Evolutionary conservation across 2,888 invertebrate species (phyloP), one percentile per base, ranked within the genome.

Genomic region (Dicyrtomina minuta): DNA sequence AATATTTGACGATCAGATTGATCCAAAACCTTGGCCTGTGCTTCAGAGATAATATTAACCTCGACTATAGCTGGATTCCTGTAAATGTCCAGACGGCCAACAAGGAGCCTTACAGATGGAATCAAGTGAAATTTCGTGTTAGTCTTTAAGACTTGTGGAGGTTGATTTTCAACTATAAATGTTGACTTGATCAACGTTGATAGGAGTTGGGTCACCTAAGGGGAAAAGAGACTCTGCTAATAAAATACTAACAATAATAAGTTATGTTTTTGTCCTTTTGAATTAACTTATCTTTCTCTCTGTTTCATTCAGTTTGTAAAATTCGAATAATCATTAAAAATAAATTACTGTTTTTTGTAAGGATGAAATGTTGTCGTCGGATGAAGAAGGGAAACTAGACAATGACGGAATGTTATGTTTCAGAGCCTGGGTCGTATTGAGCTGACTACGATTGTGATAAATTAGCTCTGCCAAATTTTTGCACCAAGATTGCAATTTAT

Each of bases 121-220:
- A n/a, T n/a, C n/a, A n/a, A 91, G 24, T 94, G 92, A 84, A 97
- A 97, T 71, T 94, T 87, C 1, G 96, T 95, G 80, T 96, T 94
- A 0, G 96, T 97, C 83, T 97, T 97, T 92, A 97, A 92, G 0
- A 97, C 96, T 83, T 97, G 97, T 0, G 97, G 96, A 4, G 97
- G 97, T 80, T 97, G 96, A 79, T 94, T 95, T 81, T 96, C 96
- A 56, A 97, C 96, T 66, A 97, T 93, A 81, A 97, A 97, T 0
- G 96, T 93, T 39, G 72, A 72, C 13, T 93, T 93, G 59, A 94
- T 92, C 58, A 94, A 83, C 0, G 91, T 88, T 0, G 89, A 89
- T 22, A 91, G 83, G 20, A 90, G 81, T n/a, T 61, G 88, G 89
- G 0, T 90, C 90, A 2, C 76, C 75, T 70, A 69, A 41, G n/a